phyloP scores from a whole-genome alignment of 1,140 invertebrate genomes.

The Ostrea denselamellosa region DNA sequence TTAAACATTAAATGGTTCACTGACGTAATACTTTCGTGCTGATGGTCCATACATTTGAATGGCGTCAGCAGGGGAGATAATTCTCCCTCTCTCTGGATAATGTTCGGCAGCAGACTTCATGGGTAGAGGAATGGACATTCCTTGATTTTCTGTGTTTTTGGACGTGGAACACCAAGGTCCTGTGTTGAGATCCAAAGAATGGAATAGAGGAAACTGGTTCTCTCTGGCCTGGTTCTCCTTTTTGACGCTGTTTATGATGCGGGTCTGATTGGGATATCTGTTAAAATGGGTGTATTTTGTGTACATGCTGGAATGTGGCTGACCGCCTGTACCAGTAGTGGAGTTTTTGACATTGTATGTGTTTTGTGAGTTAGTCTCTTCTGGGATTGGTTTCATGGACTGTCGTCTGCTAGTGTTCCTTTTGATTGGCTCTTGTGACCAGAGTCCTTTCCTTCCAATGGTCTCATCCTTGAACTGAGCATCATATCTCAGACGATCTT shows the following conservation, averaged over 20 bases:
- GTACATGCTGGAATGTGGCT: not conserved
- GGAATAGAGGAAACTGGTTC: constrained; percentile 50
- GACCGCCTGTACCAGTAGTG: not conserved
- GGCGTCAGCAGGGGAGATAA: constrained; percentile 50
- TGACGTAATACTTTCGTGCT: constrained; percentile 44
- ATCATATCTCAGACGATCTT: constrained; percentile 39
- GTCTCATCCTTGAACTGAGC: constrained; percentile 28
- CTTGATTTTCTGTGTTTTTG: constrained; percentile 44
- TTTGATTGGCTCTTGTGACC: constrained; percentile 42
- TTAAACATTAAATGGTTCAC: constrained; percentile 46
- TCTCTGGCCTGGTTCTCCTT: not conserved
- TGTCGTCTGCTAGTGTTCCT: constrained; percentile 44
- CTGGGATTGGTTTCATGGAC: constrained; percentile 43
- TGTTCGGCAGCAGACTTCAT: constrained; percentile 33
- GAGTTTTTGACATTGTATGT: not conserved
- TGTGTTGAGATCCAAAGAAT: constrained; percentile 43
- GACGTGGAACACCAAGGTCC: constrained; percentile 50
- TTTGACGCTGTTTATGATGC: not conserved
- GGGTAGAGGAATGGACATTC: constrained; percentile 28
- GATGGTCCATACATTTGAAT: constrained; percentile 49
- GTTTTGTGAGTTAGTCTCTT: constrained; percentile 31
- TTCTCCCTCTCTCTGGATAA: constrained; percentile 40
- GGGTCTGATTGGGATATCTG: not conserved
- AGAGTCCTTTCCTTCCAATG: constrained; percentile 22
- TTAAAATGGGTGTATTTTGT: constrained; percentile 8